These are phyloP conservation scores for Empis stercorea DNA, from an alignment of 2,888 invertebrate species.

Conservation along the genomic window DNA sequence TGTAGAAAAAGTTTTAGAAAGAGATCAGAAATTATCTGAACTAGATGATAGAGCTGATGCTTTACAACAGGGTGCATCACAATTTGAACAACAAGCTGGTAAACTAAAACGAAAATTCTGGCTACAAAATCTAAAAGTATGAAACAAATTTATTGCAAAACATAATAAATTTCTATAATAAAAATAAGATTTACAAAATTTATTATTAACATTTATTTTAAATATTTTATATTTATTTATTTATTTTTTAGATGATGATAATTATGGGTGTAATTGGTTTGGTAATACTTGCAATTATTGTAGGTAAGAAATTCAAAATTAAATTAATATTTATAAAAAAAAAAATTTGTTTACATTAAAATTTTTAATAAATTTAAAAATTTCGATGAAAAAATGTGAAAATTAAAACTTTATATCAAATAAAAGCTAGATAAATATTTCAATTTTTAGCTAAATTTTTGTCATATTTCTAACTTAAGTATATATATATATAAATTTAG, in stretches of 20 bases:
- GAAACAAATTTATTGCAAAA: too few relatives aligned
- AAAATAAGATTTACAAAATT: too few relatives aligned
- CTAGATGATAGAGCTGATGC: conserved; percentile 93
- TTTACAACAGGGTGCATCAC: conserved; percentile 84
- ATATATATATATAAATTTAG: too few relatives aligned
- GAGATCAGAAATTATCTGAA: conserved; percentile 90
- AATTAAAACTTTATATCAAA: conserved; percentile 1
- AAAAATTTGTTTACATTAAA: too few relatives aligned
- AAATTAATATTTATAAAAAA: neutral
- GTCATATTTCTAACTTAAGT: too few relatives aligned
- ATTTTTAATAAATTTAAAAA: neutral
- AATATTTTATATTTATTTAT: neutral
- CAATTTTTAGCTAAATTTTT: conserved; percentile 6
- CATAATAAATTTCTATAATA: too few relatives aligned
- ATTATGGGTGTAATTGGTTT: conserved; percentile 76
- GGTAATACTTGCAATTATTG: conserved; percentile 71
- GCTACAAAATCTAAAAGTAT: conserved; percentile 90
- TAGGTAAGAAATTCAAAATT: conserved; percentile 53
- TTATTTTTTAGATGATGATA: conserved; percentile 65
- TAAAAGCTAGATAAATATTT: conserved; percentile 5
- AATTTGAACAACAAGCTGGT: conserved; percentile 94
- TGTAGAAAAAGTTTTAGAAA: conserved; percentile 89
- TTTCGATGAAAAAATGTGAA: neutral
- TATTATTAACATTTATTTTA: too few relatives aligned
- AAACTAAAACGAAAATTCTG: conserved; percentile 95